Percentiles rank a stretch among this genome's conserved stretches.
These are phyloP conservation scores for Meandrina meandrites DNA, from an alignment of 92 coral and sea anemone species.

Conservation along the genomic window DNA sequence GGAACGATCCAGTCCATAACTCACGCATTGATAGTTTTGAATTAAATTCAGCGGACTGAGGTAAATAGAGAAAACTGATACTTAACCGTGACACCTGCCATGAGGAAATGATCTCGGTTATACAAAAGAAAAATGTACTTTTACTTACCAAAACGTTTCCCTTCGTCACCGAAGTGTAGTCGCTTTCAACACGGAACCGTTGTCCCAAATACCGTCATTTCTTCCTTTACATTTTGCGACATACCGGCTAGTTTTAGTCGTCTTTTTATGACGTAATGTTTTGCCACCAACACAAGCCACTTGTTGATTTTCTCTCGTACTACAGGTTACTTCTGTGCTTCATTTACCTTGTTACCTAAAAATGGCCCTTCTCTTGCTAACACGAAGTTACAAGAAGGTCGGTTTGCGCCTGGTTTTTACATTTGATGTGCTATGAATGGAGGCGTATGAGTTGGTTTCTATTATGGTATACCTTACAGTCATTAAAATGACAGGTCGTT, in stretches of 20 bases:
- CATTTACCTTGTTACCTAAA: background rate
- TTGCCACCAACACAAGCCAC: constrained; percentile 51
- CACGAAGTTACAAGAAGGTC: background rate
- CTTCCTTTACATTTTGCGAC: constrained; percentile 4
- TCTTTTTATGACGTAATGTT: constrained; percentile 50
- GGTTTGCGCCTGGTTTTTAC: background rate
- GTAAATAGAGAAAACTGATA: constrained; percentile 5
- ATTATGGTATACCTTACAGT: background rate
- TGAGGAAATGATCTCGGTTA: background rate
- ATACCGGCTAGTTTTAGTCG: constrained; percentile 6
- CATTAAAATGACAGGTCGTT: background rate
- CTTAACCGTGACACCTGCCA: constrained; percentile 20
- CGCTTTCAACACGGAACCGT: constrained; percentile 21
- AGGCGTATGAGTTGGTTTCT: background rate
- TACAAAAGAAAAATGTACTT: background rate
- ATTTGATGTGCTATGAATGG: background rate
- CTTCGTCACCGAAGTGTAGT: background rate
- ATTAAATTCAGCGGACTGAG: background rate
- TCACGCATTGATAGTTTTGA: background rate
- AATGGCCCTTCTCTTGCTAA: background rate
- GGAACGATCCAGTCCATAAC: background rate
- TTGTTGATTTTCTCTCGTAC: background rate
- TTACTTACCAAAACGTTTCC: background rate
- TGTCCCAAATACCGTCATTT: background rate
- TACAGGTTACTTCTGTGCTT: constrained; percentile 10